These are phyloP conservation scores for Plectrocnemia conspersa DNA, from an alignment of 1,140 invertebrate genomes.

Conservation along the genomic window DNA sequence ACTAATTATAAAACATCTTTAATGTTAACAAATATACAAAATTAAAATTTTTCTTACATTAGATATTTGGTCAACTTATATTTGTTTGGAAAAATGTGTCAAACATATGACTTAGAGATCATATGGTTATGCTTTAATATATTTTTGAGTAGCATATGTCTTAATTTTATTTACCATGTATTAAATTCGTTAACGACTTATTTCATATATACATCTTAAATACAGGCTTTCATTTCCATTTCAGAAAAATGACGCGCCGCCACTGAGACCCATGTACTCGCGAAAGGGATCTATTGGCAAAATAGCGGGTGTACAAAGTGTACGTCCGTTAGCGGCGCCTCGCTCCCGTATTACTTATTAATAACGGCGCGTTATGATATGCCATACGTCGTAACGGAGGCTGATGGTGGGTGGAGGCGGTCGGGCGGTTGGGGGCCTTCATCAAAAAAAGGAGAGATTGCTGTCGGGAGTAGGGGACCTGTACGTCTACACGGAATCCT, in stretches of 20 bases:
- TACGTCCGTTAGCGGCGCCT: conserved; percentile 18
- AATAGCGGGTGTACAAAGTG: conserved; percentile 4
- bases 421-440: conserved; percentile 1
- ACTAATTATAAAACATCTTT: no score
- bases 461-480: neutral
- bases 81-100: no score
- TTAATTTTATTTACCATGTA: no score
- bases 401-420: conserved; percentile 15
- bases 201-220: no score
- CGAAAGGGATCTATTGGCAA: conserved; percentile 11
- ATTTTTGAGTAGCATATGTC: no score
- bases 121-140: no score
- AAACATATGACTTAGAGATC: no score
- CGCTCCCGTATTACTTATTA: conserved; percentile 30
- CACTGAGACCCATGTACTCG: neutral
- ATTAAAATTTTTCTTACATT: no score
- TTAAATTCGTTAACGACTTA: no score
- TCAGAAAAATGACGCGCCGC: neutral
- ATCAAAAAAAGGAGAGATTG: conserved; percentile 12
- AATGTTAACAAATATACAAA: no score
- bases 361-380: conserved; percentile 27
- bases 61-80: no score
- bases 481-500: conserved; percentile 1
- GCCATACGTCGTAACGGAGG: conserved; percentile 9
- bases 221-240: no score